Base-by-base conservation (phyloP, 2,888 invertebrate species). In the Cataglyphis cursor region DNA sequence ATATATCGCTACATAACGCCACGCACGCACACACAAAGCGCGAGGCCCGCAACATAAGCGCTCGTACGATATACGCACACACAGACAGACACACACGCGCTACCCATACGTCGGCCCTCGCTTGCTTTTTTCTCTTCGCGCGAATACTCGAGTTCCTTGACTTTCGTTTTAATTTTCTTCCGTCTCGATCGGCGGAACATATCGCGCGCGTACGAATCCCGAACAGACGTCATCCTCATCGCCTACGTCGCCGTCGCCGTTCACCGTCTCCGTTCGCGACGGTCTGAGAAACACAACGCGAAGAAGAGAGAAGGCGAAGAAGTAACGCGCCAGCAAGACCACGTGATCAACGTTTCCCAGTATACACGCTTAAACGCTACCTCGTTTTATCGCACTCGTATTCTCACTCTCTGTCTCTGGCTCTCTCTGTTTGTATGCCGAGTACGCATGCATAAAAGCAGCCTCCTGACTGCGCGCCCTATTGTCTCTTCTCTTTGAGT, bases 101-200 rank as follows among this genome's bases (percentile, higher is more conserved):
- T 24, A 57, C 31, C 54, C 65, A 64, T 57, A 38, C 48, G 24
- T 59, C 70, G 57, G 44, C 64, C 73, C 83, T 41, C 4, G 76
- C 64, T 70, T 84, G 84, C 81, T 82, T 81, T 76, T 84, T 83
- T 62, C 68, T 72, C 82, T 82, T 80, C 85, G 85, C 82, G 76
- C 75, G 59, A 75, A 62, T 78, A 44, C 31, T 64, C 83, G 72
- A 31, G 83, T 57, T 80, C 31, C 76, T 81, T 75, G 70, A 80
- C 57, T 84, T 78, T 66, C 62, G 81, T 83, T 80, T n/a, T 41
- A 51, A 51, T 31, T 74, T 72, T 68, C 41, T 70, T 18, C 61
- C 81, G 62, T 72, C 73, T 28, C 59, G 28, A 41, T 61, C 68
- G 62, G 68, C 51, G 80, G 68, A 41, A 41, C 65, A 82, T 24